Percentiles rank a stretch among this genome's conserved stretches.
Conservation (phyloP, 2,797 vertebrate genomes). For the Squalus acanthias region DNA sequence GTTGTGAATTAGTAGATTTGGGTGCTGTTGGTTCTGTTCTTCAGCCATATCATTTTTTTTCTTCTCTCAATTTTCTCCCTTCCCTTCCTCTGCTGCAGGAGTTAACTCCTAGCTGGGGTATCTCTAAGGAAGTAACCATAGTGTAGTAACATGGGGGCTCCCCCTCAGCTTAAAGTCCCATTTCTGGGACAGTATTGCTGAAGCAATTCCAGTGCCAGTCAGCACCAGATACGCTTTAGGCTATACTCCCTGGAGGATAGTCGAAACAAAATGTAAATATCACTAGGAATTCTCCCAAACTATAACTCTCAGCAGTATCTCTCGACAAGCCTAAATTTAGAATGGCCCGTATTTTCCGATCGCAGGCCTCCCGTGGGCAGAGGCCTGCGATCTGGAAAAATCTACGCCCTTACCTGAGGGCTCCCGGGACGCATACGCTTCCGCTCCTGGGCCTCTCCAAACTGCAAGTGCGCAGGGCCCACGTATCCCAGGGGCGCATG, state of each 20-base stretch:
- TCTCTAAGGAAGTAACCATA: neutral
- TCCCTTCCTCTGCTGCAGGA: neutral
- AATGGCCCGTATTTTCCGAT: too few relatives aligned
- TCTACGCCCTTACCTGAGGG: too few relatives aligned
- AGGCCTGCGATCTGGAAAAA: too few relatives aligned
- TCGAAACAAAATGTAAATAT: neutral
- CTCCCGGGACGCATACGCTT: too few relatives aligned
- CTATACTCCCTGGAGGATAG: neutral
- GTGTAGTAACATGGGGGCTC: neutral
- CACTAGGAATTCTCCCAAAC: neutral
- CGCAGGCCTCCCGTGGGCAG: too few relatives aligned
- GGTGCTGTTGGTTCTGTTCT: neutral
- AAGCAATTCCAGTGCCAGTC: neutral
- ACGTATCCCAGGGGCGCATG: too few relatives aligned
- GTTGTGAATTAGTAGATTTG: neutral
- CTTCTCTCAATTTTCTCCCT: neutral
- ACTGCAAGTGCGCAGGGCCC: too few relatives aligned
- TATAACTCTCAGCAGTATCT: neutral
- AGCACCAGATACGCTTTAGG: neutral
- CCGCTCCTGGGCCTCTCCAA: too few relatives aligned
- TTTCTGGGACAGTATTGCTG: neutral
- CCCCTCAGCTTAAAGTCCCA: neutral
- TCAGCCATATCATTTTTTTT: neutral
- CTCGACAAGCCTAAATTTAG: neutral
- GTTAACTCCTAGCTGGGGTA: neutral